phyloP scores from a whole-genome alignment of 2,113 vertebrate genomes.

The Taurulus bubalis region DNA sequence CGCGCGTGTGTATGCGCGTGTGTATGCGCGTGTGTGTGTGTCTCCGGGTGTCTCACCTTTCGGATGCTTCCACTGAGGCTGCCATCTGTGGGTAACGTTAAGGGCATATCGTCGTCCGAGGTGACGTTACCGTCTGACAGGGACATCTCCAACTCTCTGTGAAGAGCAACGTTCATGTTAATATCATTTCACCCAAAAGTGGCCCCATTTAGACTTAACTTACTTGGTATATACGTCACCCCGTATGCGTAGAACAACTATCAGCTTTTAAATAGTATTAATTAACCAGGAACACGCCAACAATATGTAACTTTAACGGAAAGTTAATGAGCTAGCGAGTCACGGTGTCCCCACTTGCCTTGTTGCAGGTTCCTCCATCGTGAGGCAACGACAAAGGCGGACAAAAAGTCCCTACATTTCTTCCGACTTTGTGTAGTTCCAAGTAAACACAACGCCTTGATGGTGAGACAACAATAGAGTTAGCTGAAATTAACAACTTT shows the following conservation, averaged over 20 bases:
- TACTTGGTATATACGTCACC: too few relatives aligned
- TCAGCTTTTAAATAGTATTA: accelerated
- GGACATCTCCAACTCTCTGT: conserved; percentile 65
- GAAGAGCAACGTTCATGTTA: not conserved
- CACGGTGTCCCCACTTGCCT: conserved; percentile 65
- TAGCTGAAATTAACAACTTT: conserved; percentile 15
- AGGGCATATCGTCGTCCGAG: conserved; percentile 73
- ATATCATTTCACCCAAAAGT: not conserved
- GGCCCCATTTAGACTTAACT: not conserved
- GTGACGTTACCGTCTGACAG: conserved; percentile 62
- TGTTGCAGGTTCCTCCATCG: conserved; percentile 71
- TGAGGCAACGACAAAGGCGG: conserved; percentile 15
- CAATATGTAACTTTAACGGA: not conserved
- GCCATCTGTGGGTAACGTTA: conserved; percentile 51
- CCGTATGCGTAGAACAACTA: accelerated
- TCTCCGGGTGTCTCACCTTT: conserved; percentile 67
- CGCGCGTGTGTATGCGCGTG: not conserved
- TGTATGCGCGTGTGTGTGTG: not conserved
- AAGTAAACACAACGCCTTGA: not conserved
- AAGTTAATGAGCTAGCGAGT: conserved; percentile 18
- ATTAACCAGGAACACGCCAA: not conserved
- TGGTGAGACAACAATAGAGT: accelerated
- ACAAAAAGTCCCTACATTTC: conserved; percentile 49
- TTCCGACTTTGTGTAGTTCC: not conserved
- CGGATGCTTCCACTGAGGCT: conserved; percentile 71